A percentile compares a stretch with the other conserved stretches of the same genome.
Evolutionary conservation across 92 coral and sea anemone genomes (phyloP).

Genomic region (Siderastrea siderea): DNA sequence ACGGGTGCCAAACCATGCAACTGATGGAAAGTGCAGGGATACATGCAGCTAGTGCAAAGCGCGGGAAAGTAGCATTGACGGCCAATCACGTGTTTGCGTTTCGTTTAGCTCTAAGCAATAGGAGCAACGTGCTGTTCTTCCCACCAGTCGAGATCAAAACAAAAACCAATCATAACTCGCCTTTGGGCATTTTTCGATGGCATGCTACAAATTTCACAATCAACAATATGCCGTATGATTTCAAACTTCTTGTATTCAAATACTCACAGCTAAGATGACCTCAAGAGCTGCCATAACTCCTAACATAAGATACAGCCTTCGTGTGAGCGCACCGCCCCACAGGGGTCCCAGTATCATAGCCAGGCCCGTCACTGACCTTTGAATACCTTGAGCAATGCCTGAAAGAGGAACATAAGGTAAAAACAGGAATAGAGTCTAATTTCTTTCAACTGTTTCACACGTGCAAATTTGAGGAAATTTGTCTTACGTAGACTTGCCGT

Average conservation of each 20-base stretch:
- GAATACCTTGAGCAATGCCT: slow-evolving; percentile 94
- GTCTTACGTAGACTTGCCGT: too few relatives aligned
- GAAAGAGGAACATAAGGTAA: background rate
- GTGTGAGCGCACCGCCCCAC: slow-evolving; percentile 95
- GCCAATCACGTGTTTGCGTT: too few relatives aligned
- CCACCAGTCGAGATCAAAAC: too few relatives aligned
- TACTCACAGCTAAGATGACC: slow-evolving; percentile 85
- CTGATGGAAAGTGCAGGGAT: background rate
- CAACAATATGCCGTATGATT: background rate
- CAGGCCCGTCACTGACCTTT: slow-evolving; percentile 87
- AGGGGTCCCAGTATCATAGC: slow-evolving; percentile 95
- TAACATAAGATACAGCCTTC: slow-evolving; percentile 74
- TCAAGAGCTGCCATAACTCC: slow-evolving; percentile 89
- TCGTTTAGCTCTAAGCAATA: too few relatives aligned
- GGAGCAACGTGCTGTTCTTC: too few relatives aligned
- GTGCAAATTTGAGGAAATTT: background rate
- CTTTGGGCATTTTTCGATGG: too few relatives aligned
- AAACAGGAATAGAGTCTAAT: background rate
- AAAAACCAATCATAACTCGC: too few relatives aligned
- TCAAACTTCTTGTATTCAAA: too few relatives aligned
- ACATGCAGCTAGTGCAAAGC: background rate
- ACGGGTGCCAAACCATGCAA: background rate
- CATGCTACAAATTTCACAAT: too few relatives aligned
- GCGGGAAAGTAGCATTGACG: background rate
- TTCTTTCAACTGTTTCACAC: background rate